Evolutionary conservation across 2,113 vertebrate species (phyloP).

Genomic region (Cottus gobio): DNA sequence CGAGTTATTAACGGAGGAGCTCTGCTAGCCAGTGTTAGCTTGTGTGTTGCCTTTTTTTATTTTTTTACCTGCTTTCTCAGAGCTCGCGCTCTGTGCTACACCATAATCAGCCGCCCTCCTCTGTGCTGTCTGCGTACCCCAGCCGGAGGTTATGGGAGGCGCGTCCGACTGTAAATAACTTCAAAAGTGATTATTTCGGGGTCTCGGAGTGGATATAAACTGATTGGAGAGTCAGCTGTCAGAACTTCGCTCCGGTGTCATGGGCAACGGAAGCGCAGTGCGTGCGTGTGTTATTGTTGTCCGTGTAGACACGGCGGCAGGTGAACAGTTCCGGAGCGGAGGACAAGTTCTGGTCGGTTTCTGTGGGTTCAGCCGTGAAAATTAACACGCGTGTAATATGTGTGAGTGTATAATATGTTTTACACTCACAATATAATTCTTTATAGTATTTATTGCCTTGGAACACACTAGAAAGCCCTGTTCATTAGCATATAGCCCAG

Average conservation of each 20-base stretch:
- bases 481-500: background rate
- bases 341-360: background rate
- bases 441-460: background rate
- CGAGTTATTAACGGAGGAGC: background rate
- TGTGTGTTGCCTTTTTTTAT: constrained; percentile 18
- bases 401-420: no score
- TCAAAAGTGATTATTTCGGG: background rate
- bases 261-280: constrained; percentile 73
- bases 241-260: constrained; percentile 75
- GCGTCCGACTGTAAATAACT: constrained; percentile 3
- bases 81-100: constrained; percentile 76
- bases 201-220: constrained; percentile 10
- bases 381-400: no score
- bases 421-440: background rate
- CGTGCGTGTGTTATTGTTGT: constrained; percentile 42
- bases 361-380: background rate
- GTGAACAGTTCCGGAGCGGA: constrained; percentile 50
- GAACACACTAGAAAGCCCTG: background rate
- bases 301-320: constrained; percentile 42
- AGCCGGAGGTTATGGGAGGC: background rate
- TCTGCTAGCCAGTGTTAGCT: constrained; percentile 19
- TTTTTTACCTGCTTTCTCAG: constrained; percentile 74
- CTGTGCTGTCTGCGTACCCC: constrained; percentile 22
- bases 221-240: constrained; percentile 69
- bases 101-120: constrained; percentile 71